phyloP scores from a whole-genome alignment of 2,113 vertebrate species.

The Mastomys natalensis region DNA sequence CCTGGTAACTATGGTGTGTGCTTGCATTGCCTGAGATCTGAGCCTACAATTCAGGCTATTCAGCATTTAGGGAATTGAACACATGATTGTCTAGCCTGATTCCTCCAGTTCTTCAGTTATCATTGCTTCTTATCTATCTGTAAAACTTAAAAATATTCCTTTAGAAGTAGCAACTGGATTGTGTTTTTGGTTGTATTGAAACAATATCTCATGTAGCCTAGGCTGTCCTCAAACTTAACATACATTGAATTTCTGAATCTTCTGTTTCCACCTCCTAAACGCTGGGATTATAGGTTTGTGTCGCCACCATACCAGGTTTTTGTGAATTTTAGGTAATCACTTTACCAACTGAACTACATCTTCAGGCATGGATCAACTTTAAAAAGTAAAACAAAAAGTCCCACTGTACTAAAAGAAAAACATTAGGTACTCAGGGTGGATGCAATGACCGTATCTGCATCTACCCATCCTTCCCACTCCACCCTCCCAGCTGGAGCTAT shows the following conservation, averaged over 20 bases:
- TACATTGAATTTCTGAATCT: neutral
- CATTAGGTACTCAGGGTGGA: neutral
- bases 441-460: too few relatives aligned
- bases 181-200: constrained; percentile 62
- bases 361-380: neutral
- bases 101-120: neutral
- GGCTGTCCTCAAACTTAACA: neutral
- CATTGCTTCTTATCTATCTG: neutral
- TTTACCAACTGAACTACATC: neutral
- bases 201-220: neutral
- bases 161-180: constrained; percentile 20
- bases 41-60: neutral
- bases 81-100: neutral
- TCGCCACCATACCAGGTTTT: neutral
- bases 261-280: neutral
- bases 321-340: neutral
- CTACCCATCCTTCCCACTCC: neutral
- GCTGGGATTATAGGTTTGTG: neutral
- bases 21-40: neutral
- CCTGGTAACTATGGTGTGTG: neutral
- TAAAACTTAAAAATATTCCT: constrained; percentile 21
- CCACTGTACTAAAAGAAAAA: neutral
- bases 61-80: neutral
- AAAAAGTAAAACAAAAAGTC: neutral
- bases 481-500: neutral